Evolutionary conservation across 1,140 invertebrate genomes (phyloP).

Genomic region (Liolophura sinensis): DNA sequence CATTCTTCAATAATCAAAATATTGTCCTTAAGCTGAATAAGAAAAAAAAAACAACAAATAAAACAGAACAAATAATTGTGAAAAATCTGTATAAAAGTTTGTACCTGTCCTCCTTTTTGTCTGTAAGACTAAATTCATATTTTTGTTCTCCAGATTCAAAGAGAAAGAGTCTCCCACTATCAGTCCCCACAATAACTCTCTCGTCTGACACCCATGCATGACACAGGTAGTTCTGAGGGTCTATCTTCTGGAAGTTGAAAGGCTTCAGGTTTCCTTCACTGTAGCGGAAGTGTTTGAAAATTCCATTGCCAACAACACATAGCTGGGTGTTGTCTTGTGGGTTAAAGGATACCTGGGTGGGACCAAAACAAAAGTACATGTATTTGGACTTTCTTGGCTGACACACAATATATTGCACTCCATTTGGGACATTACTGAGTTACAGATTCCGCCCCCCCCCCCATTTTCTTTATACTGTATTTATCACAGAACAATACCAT

Average conservation of each 20-base stretch:
- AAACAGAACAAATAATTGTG: too few relatives aligned
- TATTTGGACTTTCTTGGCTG: too few relatives aligned
- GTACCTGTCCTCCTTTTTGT: conserved; percentile 31
- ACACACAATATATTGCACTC: background rate
- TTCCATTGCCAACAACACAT: conserved; percentile 72
- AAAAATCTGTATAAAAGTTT: too few relatives aligned
- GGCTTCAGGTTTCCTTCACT: conserved; percentile 80
- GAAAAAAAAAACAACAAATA: too few relatives aligned
- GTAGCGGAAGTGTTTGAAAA: conserved; percentile 77
- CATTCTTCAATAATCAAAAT: too few relatives aligned
- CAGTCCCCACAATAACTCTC: conserved; percentile 74
- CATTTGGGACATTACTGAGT: background rate
- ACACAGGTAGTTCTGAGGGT: conserved; percentile 72
- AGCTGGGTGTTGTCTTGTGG: conserved; percentile 76
- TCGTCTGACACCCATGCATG: conserved; percentile 70
- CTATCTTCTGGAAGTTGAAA: conserved; percentile 80
- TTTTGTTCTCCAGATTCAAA: conserved; percentile 81
- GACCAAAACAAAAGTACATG: conserved; percentile 16
- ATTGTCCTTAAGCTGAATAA: too few relatives aligned
- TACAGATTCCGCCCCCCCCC: too few relatives aligned
- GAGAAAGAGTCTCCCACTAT: conserved; percentile 72
- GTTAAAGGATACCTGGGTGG: conserved; percentile 69
- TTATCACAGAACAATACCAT: too few relatives aligned
- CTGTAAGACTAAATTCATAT: conserved; percentile 51
- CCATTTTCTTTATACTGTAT: too few relatives aligned